Evolutionary conservation across 2,113 vertebrate species (phyloP).

Genomic region (Myotis yumanensis): DNA sequence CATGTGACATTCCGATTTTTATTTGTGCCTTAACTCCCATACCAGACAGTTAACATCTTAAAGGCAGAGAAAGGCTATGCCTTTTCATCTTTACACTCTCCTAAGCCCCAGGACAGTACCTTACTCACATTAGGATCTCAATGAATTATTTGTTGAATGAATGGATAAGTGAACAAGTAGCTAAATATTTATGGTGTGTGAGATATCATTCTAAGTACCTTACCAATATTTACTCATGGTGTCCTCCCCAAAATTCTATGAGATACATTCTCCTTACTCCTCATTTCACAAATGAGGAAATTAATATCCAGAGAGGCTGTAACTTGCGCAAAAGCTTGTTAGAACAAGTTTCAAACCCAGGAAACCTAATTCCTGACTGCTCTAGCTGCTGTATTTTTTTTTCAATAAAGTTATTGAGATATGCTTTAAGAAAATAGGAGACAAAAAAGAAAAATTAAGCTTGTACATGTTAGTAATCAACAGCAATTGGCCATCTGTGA

Average conservation of each 20-base stretch:
- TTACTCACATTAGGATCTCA: neutral
- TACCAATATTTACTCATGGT: neutral
- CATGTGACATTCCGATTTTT: neutral
- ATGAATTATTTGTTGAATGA: neutral
- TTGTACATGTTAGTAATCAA: neutral
- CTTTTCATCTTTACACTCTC: neutral
- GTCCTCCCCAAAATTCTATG: neutral
- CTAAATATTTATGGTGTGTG: neutral
- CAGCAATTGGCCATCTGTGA: neutral
- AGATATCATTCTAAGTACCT: neutral
- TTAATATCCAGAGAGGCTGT: neutral
- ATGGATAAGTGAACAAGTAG: neutral
- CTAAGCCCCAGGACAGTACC: neutral
- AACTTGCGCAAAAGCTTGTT: neutral
- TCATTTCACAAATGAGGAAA: constrained; percentile 1
- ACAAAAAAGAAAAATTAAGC: neutral
- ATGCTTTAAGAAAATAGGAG: neutral
- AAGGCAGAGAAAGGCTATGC: neutral
- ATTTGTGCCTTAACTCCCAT: neutral
- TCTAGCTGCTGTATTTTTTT: neutral
- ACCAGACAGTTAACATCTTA: neutral
- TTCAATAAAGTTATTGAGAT: neutral
- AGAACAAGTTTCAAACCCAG: neutral
- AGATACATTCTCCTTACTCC: neutral
- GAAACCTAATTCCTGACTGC: neutral